phyloP scores from a whole-genome alignment of 2,797 vertebrate genomes.

The Rhinatrema bivittatum region DNA sequence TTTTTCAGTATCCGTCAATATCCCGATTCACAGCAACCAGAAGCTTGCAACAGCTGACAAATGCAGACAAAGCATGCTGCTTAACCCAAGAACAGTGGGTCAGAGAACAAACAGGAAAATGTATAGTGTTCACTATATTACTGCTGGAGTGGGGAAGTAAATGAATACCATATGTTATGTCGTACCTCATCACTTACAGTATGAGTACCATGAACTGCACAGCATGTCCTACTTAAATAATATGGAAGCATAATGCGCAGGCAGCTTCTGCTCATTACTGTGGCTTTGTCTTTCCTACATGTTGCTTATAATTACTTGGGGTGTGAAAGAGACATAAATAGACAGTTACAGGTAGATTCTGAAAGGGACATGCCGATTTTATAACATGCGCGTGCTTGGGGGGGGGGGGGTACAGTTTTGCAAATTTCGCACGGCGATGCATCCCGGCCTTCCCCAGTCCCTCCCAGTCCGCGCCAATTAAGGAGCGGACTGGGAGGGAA shows the following conservation, averaged over 20 bases:
- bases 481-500: too few species aligned
- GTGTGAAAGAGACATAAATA: slow-evolving; percentile 12
- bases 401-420: too few species aligned
- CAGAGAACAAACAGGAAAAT: slow-evolving; percentile 63
- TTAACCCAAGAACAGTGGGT: slow-evolving; percentile 62
- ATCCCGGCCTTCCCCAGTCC: too few species aligned
- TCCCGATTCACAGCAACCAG: slow-evolving; percentile 46
- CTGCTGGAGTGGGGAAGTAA: slow-evolving; percentile 45
- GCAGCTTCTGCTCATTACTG: slow-evolving; percentile 42
- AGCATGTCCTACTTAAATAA: slow-evolving; percentile 43
- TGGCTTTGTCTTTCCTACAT: slow-evolving; percentile 40
- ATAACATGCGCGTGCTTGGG: too few species aligned
- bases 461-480: too few species aligned
- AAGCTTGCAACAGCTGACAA: slow-evolving; percentile 61
- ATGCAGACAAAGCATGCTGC: slow-evolving; percentile 59
- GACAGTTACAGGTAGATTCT: too few species aligned
- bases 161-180: slow-evolving; percentile 48
- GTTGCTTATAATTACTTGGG: slow-evolving; percentile 23
- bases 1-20: slow-evolving; percentile 55
- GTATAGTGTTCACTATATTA: slow-evolving; percentile 55
- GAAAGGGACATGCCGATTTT: too few species aligned
- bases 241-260: slow-evolving; percentile 41
- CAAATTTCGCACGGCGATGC: too few species aligned
- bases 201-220: slow-evolving; percentile 39
- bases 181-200: slow-evolving; percentile 47